These are phyloP conservation scores for Aphidius gifuensis DNA, from an alignment of 1,140 invertebrate species.

Conservation along the genomic window DNA sequence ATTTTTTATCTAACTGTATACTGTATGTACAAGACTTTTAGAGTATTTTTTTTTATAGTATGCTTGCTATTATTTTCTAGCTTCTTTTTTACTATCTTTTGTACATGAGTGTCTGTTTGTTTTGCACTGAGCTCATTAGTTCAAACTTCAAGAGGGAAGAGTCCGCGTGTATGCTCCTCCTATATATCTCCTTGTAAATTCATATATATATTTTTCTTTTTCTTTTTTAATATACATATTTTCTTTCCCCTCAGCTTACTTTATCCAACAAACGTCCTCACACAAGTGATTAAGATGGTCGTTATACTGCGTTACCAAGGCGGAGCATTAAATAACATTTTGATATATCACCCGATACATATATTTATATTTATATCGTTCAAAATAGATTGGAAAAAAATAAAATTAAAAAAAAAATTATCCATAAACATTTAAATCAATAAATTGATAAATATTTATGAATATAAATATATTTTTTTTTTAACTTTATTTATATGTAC, in stretches of 20 bases:
- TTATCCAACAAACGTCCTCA: slow-evolving; percentile 8
- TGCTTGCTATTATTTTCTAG: slow-evolving; percentile 25
- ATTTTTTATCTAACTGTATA: no score
- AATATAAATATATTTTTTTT: no score
- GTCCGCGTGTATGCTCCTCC: slow-evolving; percentile 13
- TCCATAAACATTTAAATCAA: no score
- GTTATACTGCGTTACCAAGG: slow-evolving; percentile 34
- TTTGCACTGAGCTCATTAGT: slow-evolving; percentile 38
- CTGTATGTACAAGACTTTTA: no score
- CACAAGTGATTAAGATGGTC: slow-evolving; percentile 36
- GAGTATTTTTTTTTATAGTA: no score
- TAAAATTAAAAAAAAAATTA: no score
- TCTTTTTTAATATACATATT: background rate
- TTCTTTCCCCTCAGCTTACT: background rate
- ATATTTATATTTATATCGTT: slow-evolving; percentile 16
- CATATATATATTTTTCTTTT: background rate
- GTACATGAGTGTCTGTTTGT: slow-evolving; percentile 32
- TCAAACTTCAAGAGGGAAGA: slow-evolving; percentile 7
- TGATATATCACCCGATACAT: slow-evolving; percentile 34
- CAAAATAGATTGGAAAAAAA: no score
- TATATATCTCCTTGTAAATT: background rate
- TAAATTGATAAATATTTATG: no score
- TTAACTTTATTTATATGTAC: no score
- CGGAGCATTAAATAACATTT: slow-evolving; percentile 27
- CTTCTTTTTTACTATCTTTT: slow-evolving; percentile 22